Percentiles rank a stretch among this genome's conserved stretches.
phyloP scores from a whole-genome alignment of 2,113 vertebrate genomes.

The Brachypodius melanocephalos region DNA sequence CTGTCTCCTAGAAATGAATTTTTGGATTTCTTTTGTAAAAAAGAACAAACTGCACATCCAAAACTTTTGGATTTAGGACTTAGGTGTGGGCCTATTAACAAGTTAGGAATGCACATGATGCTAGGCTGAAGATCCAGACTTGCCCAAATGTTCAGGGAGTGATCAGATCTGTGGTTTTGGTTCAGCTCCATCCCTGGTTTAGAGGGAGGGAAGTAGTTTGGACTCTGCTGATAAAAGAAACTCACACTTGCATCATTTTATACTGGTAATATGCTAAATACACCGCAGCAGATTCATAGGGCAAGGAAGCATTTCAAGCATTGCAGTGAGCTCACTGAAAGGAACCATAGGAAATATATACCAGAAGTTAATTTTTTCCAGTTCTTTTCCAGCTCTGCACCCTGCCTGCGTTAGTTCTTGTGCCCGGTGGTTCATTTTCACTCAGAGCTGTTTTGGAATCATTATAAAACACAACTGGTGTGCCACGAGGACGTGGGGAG shows the following conservation, averaged over 20 bases:
- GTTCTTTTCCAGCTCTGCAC: constrained; percentile 43
- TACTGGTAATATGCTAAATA: constrained; percentile 53
- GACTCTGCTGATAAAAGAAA: constrained; percentile 25
- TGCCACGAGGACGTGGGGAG: background rate
- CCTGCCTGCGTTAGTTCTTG: constrained; percentile 26
- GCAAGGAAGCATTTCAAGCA: constrained; percentile 47
- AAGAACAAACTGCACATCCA: background rate
- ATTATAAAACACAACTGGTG: constrained; percentile 16
- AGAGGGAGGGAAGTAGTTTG: background rate
- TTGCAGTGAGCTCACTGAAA: constrained; percentile 31
- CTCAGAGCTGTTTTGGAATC: background rate
- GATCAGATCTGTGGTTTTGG: constrained; percentile 39
- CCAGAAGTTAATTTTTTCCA: constrained; percentile 71
- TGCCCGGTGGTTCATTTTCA: constrained; percentile 28
- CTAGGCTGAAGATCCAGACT: background rate
- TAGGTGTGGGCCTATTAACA: constrained; percentile 3
- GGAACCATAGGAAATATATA: constrained; percentile 66
- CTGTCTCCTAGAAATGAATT: background rate
- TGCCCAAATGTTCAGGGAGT: background rate
- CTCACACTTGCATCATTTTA: background rate
- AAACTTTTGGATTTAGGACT: background rate
- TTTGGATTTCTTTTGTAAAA: background rate
- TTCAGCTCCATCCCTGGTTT: background rate
- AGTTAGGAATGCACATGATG: background rate
- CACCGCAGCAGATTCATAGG: constrained; percentile 62